Evolutionary conservation across 2,888 invertebrate genomes (phyloP).

Genomic region (Ophioninae sp.): DNA sequence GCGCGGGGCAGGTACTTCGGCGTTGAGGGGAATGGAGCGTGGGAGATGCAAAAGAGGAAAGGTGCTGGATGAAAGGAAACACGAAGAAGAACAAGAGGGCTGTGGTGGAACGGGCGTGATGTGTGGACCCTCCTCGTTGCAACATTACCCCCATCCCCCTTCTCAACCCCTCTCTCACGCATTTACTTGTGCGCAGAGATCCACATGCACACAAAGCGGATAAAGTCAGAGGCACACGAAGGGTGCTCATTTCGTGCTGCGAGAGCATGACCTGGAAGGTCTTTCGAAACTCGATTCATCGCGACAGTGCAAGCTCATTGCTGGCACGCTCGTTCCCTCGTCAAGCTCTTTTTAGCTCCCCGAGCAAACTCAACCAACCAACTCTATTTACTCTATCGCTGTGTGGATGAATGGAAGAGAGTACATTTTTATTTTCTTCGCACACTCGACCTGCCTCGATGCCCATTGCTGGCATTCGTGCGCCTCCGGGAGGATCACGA

Average conservation of each 20-base stretch:
- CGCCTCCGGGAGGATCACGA: background rate
- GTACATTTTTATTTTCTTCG: background rate
- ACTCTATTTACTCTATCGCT: background rate
- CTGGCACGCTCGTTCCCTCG: conserved; percentile 49
- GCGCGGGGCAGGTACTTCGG: conserved; percentile 40
- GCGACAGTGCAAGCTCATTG: conserved; percentile 71
- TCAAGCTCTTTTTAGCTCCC: conserved; percentile 31
- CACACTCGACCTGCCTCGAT: background rate
- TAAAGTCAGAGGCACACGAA: conserved; percentile 5
- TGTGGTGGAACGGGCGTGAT: conserved; percentile 39
- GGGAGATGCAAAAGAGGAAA: background rate
- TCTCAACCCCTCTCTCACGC: background rate
- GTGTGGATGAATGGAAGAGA: background rate
- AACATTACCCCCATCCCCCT: conserved; percentile 12
- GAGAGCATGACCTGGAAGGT: conserved; percentile 65
- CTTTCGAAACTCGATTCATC: conserved; percentile 71
- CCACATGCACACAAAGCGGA: background rate
- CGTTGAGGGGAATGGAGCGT: background rate
- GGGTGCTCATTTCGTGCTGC: conserved; percentile 63
- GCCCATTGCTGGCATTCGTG: background rate
- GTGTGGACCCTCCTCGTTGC: conserved; percentile 25
- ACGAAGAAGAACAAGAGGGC: conserved; percentile 42
- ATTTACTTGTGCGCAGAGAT: background rate
- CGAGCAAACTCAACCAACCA: background rate
- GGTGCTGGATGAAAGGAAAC: conserved; percentile 26